Conservation (phyloP, 2,888 invertebrate species). For the Mayetiola destructor region DNA sequence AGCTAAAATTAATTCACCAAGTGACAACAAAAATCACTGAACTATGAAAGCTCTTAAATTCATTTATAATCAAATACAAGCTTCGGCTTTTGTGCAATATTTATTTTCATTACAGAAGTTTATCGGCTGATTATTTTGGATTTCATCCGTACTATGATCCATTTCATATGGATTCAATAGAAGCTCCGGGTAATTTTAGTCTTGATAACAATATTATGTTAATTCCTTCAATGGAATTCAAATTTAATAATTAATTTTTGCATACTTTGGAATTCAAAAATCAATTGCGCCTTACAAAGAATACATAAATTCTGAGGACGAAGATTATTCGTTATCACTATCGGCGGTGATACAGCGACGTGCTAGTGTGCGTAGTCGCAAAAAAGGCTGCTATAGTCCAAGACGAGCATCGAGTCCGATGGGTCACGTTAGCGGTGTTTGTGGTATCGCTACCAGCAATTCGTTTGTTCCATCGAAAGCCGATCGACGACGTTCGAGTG, state of each 20-base stretch:
- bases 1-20: too few relatives aligned
- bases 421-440: slow-evolving; percentile 31
- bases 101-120: neutral
- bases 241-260: neutral
- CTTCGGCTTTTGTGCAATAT: too few relatives aligned
- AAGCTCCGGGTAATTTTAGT: slow-evolving; percentile 9
- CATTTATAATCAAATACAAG: too few relatives aligned
- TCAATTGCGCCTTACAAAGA: too few relatives aligned
- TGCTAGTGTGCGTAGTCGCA: slow-evolving; percentile 56
- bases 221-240: neutral
- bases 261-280: neutral
- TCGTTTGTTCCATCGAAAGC: neutral
- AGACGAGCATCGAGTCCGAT: slow-evolving; percentile 45
- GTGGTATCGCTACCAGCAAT: slow-evolving; percentile 21
- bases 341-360: slow-evolving; percentile 69
- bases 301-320: slow-evolving; percentile 47
- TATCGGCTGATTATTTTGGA: slow-evolving; percentile 10
- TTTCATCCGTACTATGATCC: slow-evolving; percentile 4
- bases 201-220: neutral
- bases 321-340: slow-evolving; percentile 74
- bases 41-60: too few relatives aligned
- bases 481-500: slow-evolving; percentile 50
- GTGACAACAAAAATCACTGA: too few relatives aligned
- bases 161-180: slow-evolving; percentile 14
- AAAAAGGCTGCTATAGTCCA: slow-evolving; percentile 44